Evolutionary conservation across 2,113 vertebrate genomes (phyloP), one percentile per base, ranked within the genome.

Genomic region (Pelodiscus sinensis): DNA sequence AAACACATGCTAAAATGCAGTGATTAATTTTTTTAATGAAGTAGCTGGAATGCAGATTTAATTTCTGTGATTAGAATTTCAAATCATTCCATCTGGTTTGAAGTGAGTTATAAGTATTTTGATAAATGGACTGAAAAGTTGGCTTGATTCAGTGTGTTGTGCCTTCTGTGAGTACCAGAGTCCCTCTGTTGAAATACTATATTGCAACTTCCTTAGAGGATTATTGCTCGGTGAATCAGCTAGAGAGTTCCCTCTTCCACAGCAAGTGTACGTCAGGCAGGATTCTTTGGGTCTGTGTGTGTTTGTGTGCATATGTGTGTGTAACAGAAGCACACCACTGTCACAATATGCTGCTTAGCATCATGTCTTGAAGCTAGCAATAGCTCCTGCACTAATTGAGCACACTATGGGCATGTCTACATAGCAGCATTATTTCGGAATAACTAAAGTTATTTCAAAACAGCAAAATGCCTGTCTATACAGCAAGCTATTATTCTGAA

Each of bases 121-220:
- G 21, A 24, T 55, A 92, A 80, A 92, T 92, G 86, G 79, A 86
- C 79, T 88, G 65, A 82, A 93, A 90, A 89, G 83, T 84, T 58
- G 81, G 82, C 71, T 19, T 6, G 31, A 86, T 91, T 88, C 82
- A 91, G 86, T 89, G 82, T 11, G 79, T 87, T 38, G 77, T 22
- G 31, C 3, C 78, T 57, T 60, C 84, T 21, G 56, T 83, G 19
- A 29, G 85, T 86, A 85, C 16, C 50, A 27, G 79, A 90, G 89
- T 90, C n/a, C 79, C 68, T 71, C 73, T 60, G 38, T 52, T 77
- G 62, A 90, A 77, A 13, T 92, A 21, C 0, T 0, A n/a, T 55
- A 60, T 51, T 90, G 58, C 87, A 96, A 29, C 31, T 93, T 87
- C 84, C 13, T 92, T 91, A 79, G 77, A 89, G 82, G 82, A 90